Evolutionary conservation across 2,113 vertebrate species (phyloP).

Genomic region (Pagrus major): DNA sequence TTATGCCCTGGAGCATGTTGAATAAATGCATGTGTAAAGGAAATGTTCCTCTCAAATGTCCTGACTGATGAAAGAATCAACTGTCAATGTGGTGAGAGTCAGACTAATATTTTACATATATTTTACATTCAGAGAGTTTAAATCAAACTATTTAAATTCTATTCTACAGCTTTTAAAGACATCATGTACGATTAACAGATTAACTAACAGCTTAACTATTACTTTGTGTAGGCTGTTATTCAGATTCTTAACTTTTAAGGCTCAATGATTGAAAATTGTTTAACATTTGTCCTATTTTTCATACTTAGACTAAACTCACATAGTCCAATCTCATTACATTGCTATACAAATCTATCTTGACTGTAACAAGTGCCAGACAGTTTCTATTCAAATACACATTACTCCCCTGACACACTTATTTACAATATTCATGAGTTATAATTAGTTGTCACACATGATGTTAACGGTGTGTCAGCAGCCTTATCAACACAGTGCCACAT

Average conservation of each 20-base stretch:
- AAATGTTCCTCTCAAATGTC: background rate
- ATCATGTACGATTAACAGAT: background rate
- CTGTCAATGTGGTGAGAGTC: background rate
- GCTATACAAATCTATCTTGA: slow-evolving; percentile 32
- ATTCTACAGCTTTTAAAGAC: background rate
- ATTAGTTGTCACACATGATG: slow-evolving; percentile 77
- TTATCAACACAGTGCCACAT: slow-evolving; percentile 68
- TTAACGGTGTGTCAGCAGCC: slow-evolving; percentile 63
- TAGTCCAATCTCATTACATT: background rate
- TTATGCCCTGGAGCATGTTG: background rate
- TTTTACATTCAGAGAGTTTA: background rate
- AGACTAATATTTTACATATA: background rate
- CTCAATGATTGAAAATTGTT: background rate
- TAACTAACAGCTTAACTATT: background rate
- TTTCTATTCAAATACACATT: slow-evolving; percentile 60
- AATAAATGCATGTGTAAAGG: background rate
- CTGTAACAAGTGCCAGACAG: slow-evolving; percentile 60
- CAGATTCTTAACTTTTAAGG: background rate
- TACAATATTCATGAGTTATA: slow-evolving; percentile 76
- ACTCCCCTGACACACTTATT: slow-evolving; percentile 61
- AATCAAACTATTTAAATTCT: background rate
- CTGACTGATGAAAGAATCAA: background rate
- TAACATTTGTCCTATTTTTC: background rate
- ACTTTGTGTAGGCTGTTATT: background rate
- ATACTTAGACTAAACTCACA: background rate